A percentile compares a stretch with the other conserved stretches of the same genome.
Conservation (phyloP, 2,797 vertebrate species). For the Benthosema pterotum region DNA sequence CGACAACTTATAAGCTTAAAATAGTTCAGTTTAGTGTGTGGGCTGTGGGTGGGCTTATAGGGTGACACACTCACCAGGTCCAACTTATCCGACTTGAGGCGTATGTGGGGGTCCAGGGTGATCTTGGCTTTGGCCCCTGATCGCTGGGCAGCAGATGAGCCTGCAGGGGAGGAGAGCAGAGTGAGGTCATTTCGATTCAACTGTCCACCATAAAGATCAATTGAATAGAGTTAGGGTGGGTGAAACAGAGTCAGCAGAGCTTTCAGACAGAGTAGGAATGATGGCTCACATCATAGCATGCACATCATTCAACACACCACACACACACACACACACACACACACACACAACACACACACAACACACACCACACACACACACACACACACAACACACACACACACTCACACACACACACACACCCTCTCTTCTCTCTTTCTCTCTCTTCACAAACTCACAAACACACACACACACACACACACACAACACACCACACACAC, state of each 20-base stretch:
- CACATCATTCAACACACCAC: background rate
- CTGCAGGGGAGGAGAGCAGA: slow-evolving; percentile 36
- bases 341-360: background rate
- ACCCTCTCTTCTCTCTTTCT: too few species aligned
- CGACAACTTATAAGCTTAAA: too few species aligned
- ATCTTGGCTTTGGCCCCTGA: slow-evolving; percentile 83
- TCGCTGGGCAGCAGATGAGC: slow-evolving; percentile 62
- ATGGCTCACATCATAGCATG: too few species aligned
- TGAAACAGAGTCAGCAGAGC: too few species aligned
- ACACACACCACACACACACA: background rate
- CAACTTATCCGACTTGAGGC: slow-evolving; percentile 88
- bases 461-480: background rate
- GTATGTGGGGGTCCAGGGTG: slow-evolving; percentile 86
- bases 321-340: background rate
- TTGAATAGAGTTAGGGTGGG: too few species aligned
- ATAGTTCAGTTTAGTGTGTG: too few species aligned
- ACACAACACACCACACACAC: background rate
- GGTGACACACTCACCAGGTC: slow-evolving; percentile 82
- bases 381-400: background rate
- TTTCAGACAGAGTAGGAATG: too few species aligned
- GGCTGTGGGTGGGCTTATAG: too few species aligned
- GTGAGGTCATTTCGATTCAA: background rate
- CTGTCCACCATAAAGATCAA: too few species aligned
- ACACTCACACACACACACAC: background rate
- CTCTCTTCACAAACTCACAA: background rate